Conservation (phyloP, 2,888 invertebrate genomes). For the Arge pagana region DNA sequence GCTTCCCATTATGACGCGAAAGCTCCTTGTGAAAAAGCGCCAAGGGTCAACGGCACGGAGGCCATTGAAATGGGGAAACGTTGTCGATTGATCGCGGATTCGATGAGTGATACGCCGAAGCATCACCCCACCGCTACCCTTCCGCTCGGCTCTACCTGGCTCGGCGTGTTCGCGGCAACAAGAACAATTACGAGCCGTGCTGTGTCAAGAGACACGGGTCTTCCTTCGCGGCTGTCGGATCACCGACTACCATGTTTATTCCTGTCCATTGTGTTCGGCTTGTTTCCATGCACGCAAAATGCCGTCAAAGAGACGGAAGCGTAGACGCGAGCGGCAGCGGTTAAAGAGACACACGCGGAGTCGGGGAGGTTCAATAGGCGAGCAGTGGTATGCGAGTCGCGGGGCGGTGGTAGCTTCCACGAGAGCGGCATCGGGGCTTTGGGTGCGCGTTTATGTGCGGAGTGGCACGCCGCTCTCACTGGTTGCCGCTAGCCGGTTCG, state of each 20-base stretch:
- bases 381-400: not conserved
- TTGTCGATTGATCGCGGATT: not conserved
- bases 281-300: conserved; percentile 4
- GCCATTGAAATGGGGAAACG: not conserved
- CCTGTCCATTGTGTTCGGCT: conserved; percentile 14
- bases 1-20: no score
- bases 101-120: not conserved
- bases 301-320: conserved; percentile 16
- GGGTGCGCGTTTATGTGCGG: no score
- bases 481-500: conserved; percentile 34
- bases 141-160: no score
- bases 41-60: no score
- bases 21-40: no score
- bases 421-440: no score
- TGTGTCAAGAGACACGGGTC: conserved; percentile 16
- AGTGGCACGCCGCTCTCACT: conserved; percentile 9
- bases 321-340: not conserved
- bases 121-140: no score
- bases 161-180: no score
- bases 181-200: no score
- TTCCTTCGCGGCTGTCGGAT: conserved; percentile 17
- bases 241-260: conserved; percentile 20
- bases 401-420: not conserved
- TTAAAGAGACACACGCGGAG: conserved; percentile 7
- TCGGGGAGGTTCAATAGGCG: not conserved